Base-by-base conservation (phyloP, 37 sponge, comb jelly and placozoan genomes). In the Axinella damicornis region DNA sequence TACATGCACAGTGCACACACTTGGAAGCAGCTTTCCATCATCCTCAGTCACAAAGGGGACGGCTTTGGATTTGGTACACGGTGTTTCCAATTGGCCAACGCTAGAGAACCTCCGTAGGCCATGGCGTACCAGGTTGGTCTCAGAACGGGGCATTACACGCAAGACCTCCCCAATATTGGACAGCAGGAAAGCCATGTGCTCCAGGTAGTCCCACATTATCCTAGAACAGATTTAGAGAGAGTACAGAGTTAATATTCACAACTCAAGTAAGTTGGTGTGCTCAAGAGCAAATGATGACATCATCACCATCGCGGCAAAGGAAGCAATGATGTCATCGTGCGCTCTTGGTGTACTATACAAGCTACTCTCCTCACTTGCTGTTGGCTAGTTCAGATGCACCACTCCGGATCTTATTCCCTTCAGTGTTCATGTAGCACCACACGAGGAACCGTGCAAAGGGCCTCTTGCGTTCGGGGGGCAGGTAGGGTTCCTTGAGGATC, bases 371-470 rank as follows among this genome's bases (percentile, higher is more conserved):
- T 41, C 36, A 91, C 91, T 28, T 53, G 38, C 53, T 72, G 15
- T 83, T 81, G 24, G 41, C 30, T 19, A 91, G 81, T 24, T 53
- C 39, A 20, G 69, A 52, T n/a, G 75, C 81, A 19, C 87, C 85
- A 73, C 71, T 76, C 46, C 17, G 37, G 20, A 57, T 24, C 60
- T 55, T 71, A 62, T 85, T 86, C 11, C 91, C 77, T 20, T 24
- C 86, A 69, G 94, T 84, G 63, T 46, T 82, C 69, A 93, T 32
- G 81, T 93, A 93, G 40, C 80, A 87, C 83, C 84, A 90, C 22
- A 93, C 74, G 11, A 93, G 46, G 70, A 90, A 93, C 0, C 94
- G 78, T 31, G 78, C 84, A 80, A 88, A 93, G 0, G 94, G 90
- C 31, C 80, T 69, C 84, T 93, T 93, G 11, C 90, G 52, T 24